Conservation (phyloP, 1,140 invertebrate genomes). For the Drosophila ohnishii region DNA sequence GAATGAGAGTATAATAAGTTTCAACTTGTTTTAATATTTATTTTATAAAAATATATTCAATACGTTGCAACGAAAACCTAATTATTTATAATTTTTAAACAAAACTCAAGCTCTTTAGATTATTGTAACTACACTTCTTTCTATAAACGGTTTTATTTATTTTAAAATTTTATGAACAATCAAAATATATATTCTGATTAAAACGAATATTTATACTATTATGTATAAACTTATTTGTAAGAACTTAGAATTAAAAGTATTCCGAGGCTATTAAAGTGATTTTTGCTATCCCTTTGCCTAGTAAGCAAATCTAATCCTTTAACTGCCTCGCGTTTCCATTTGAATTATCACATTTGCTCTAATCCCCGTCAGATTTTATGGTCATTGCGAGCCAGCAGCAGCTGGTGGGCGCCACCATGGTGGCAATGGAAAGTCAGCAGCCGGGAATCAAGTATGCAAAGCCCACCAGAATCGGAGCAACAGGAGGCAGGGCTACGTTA, state of each 20-base stretch:
- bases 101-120: neutral
- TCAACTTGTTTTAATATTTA: no score
- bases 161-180: neutral
- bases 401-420: slow-evolving; percentile 31
- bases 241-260: neutral
- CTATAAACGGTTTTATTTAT: neutral
- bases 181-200: neutral
- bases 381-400: slow-evolving; percentile 16
- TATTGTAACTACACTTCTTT: no score
- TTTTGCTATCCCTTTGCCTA: neutral
- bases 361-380: slow-evolving; percentile 24
- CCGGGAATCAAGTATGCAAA: slow-evolving; percentile 38
- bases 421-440: slow-evolving; percentile 11
- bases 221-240: neutral
- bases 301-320: slow-evolving; percentile 1
- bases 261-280: neutral
- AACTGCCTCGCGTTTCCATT: neutral
- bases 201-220: neutral
- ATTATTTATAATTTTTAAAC: neutral
- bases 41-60: neutral
- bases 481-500: slow-evolving; percentile 20
- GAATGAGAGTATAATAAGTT: no score
- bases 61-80: neutral
- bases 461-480: slow-evolving; percentile 3
- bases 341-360: slow-evolving; percentile 4